Conservation (phyloP, 2,113 vertebrate genomes). For the Anser brachyrhynchus region DNA sequence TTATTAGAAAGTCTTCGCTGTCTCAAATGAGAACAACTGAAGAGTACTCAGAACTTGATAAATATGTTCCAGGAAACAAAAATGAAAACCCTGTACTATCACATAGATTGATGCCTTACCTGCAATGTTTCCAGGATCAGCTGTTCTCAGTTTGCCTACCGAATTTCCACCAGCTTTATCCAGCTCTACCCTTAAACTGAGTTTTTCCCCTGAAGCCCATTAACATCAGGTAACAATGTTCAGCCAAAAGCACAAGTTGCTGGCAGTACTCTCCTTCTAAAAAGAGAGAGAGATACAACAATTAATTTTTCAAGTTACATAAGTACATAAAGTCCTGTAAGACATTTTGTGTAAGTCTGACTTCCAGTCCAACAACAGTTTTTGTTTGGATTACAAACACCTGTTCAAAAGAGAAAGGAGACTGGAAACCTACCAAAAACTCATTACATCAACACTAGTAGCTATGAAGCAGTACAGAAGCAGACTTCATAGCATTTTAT, state of each 20-base stretch:
- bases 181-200: neutral
- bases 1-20: neutral
- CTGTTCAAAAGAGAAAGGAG: neutral
- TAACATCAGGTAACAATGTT: neutral
- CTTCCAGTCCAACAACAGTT: neutral
- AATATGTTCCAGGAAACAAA: neutral
- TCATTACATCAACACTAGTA: neutral
- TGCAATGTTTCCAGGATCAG: neutral
- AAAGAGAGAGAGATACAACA: neutral
- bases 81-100: neutral
- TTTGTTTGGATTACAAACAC: neutral
- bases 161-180: neutral
- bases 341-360: neutral
- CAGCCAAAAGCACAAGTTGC: neutral
- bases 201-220: neutral
- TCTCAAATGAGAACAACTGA: neutral
- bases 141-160: neutral
- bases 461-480: neutral
- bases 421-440: neutral
- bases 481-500: neutral
- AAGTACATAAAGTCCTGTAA: neutral
- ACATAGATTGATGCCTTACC: neutral
- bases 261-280: neutral
- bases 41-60: neutral
- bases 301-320: fast-evolving